Base-by-base conservation (phyloP, 2,888 invertebrate genomes). In the Nymphalis c-album region DNA sequence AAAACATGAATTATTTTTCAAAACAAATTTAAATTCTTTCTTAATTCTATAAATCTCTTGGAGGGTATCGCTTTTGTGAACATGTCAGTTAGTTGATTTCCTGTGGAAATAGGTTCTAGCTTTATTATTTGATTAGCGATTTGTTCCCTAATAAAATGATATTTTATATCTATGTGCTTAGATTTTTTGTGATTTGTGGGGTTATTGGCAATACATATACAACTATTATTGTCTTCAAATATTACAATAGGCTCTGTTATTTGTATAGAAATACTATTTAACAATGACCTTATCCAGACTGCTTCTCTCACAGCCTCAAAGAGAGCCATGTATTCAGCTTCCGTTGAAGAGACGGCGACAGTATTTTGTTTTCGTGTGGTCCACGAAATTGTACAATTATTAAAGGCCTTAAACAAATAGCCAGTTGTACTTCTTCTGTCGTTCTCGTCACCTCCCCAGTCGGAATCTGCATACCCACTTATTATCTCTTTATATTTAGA, bases 171-270 rank as follows among this genome's bases (percentile, higher is more conserved):
- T 35, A 35, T 35, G 35, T 35, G 35, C 35, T 35, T 35, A 35
- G 7, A 35, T 35, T 35, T 35, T 35, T 35, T 35, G 35, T 35
- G 35, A 35, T 35, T 35, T 35, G 35, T 35, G 35, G 35, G 35
- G 35, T 35, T 75, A 68, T 78, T 80, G 20, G 77, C 79, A 50
- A 78, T 79, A 70, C 72, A 76, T 18, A 81, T 81, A 63, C 78
- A 80, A n/a, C 80, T 76, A 67, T 75, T 77, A 69, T 82, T 82
- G 69, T 83, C 81, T 73, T 83, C 80, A 70, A 67, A 74, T 20
- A 76, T 71, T 20, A 64, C 46, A 47, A 73, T 75, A 6, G 73
- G 73, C 16, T 62, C 31, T 40, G 17, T 20, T n/a, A 76, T 69
- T 13, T 69, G 51, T 40, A 72, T 31, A 47, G 60, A 71, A n/a